Evolutionary conservation across 2,888 invertebrate species (phyloP).

Genomic region (Melolontha melolontha): DNA sequence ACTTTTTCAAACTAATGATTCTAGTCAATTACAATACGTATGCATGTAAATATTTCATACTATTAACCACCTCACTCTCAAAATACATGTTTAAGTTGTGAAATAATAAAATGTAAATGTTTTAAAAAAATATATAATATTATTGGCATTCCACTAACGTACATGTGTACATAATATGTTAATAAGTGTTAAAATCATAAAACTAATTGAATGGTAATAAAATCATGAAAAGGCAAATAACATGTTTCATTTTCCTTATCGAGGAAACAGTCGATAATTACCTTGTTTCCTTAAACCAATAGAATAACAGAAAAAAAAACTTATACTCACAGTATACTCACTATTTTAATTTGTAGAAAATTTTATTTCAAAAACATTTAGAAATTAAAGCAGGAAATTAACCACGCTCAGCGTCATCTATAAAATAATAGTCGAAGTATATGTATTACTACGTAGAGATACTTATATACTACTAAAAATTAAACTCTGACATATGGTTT

Average conservation of each 20-base stretch:
- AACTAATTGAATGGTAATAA: constrained; percentile 35
- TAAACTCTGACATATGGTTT: too few species aligned
- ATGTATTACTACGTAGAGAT: too few species aligned
- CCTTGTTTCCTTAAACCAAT: too few species aligned
- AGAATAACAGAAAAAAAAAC: too few species aligned
- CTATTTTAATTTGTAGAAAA: too few species aligned
- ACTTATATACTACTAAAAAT: too few species aligned
- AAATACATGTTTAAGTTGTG: constrained; percentile 18
- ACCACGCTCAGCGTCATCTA: too few species aligned
- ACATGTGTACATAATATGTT: constrained; percentile 17
- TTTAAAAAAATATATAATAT: constrained; percentile 13
- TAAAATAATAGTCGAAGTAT: too few species aligned
- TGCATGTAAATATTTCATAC: constrained; percentile 1
- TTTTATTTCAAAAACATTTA: too few species aligned
- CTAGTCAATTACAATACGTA: constrained; percentile 40
- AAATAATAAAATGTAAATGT: constrained; percentile 25
- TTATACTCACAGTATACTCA: too few species aligned
- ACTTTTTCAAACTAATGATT: constrained; percentile 24
- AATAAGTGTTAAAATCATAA: constrained; percentile 26
- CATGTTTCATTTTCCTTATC: background rate
- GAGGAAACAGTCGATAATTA: too few species aligned
- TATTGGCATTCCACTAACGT: constrained; percentile 18
- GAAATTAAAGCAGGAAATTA: too few species aligned
- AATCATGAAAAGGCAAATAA: constrained; percentile 23
- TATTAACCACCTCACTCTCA: constrained; percentile 4